phyloP scores from a whole-genome alignment of 2,113 vertebrate genomes.

The Cricetomys ansorgei region DNA sequence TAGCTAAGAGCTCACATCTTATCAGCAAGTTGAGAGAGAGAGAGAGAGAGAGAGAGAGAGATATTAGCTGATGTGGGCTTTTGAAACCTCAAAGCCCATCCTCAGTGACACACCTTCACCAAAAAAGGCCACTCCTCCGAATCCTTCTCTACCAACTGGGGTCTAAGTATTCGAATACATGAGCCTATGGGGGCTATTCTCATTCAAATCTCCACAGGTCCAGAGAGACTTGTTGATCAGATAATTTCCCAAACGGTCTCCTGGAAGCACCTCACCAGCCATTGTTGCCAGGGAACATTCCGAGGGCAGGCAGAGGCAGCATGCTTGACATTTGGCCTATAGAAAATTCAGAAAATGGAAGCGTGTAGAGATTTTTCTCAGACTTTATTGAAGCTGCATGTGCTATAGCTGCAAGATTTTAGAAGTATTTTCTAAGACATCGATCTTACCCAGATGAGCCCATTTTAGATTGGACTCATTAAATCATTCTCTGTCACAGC shows the following conservation, averaged over 20 bases:
- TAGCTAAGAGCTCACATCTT: background rate
- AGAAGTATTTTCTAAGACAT: constrained; percentile 77
- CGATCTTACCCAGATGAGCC: constrained; percentile 80
- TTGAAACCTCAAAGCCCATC: background rate
- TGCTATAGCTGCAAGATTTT: constrained; percentile 68
- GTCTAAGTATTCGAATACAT: background rate
- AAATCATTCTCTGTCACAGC: constrained; percentile 82
- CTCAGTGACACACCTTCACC: background rate
- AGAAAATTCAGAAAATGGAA: constrained; percentile 27
- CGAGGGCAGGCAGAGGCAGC: background rate
- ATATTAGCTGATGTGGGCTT: background rate
- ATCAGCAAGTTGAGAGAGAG: background rate
- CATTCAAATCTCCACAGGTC: background rate
- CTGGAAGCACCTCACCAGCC: constrained; percentile 14
- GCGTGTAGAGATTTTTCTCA: constrained; percentile 47
- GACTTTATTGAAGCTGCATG: constrained; percentile 44
- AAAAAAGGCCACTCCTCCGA: background rate
- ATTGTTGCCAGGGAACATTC: constrained; percentile 9
- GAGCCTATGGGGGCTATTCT: background rate
- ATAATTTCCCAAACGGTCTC: constrained; percentile 35
- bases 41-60: background rate
- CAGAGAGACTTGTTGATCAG: constrained; percentile 40
- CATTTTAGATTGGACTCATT: constrained; percentile 83
- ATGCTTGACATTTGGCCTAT: constrained; percentile 33
- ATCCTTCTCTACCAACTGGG: background rate